A percentile compares a stretch with the other conserved stretches of the same genome.
phyloP scores from a whole-genome alignment of 2,888 invertebrate genomes.

The Harpagoxenus sublaevis region DNA sequence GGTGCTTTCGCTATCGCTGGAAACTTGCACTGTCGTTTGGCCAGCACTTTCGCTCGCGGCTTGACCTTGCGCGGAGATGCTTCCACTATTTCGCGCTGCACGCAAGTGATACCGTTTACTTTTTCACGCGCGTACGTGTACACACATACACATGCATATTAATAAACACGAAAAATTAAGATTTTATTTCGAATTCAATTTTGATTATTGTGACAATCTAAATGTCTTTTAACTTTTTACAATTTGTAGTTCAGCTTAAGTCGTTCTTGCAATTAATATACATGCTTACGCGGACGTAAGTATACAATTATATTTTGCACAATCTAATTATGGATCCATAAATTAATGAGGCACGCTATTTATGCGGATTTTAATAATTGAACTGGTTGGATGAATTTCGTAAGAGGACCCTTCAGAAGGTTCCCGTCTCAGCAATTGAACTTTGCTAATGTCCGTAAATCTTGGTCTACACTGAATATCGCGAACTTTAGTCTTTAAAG shows the following conservation, averaged over 20 bases:
- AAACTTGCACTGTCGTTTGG: slow-evolving; percentile 83
- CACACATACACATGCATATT: neutral
- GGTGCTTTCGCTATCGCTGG: slow-evolving; percentile 85
- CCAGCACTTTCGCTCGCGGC: slow-evolving; percentile 80
- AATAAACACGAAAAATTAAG: neutral
- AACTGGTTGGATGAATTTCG: neutral
- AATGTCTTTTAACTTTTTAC: neutral
- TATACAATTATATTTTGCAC: neutral
- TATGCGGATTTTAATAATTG: neutral
- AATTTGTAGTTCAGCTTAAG: neutral
- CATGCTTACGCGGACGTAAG: neutral
- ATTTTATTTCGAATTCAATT: neutral
- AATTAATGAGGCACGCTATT: neutral
- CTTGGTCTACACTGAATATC: slow-evolving; percentile 81
- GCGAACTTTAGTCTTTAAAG: slow-evolving; percentile 85
- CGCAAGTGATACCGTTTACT: slow-evolving; percentile 37
- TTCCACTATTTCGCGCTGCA: slow-evolving; percentile 40
- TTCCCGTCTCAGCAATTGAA: slow-evolving; percentile 78
- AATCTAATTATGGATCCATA: neutral
- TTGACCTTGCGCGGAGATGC: slow-evolving; percentile 65
- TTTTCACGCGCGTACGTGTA: neutral
- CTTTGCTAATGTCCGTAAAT: slow-evolving; percentile 81
- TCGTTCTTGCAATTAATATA: neutral
- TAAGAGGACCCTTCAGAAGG: neutral
- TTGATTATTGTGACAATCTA: neutral